Percentiles rank a stretch among this genome's conserved stretches.
Conservation (phyloP, 2,888 invertebrate species). For the Sylvicola cinctus region DNA sequence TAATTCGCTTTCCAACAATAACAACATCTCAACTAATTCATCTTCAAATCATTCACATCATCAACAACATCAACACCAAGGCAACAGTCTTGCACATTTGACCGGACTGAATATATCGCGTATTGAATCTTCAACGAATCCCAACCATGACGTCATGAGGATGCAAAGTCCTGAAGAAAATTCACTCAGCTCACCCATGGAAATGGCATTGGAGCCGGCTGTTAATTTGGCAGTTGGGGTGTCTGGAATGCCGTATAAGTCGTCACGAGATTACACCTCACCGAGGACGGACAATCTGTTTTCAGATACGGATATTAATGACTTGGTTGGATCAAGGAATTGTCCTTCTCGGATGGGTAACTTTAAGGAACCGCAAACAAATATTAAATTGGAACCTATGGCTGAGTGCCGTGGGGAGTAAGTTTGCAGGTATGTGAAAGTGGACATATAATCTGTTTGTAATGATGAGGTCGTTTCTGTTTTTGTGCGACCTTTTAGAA, state of each 20-base stretch:
- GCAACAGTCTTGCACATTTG: conserved; percentile 3
- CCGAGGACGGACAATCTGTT: conserved; percentile 33
- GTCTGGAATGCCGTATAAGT: conserved; percentile 38
- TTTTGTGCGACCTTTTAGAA: too few relatives aligned
- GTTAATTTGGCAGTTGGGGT: conserved; percentile 24
- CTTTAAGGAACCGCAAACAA: conserved; percentile 30
- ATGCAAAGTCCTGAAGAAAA: conserved; percentile 36
- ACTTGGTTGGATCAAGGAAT: conserved; percentile 23
- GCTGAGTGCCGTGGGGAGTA: conserved; percentile 44
- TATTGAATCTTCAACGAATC: conserved; percentile 26
- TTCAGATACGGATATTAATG: conserved; percentile 42
- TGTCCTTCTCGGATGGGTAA: conserved; percentile 9
- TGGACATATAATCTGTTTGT: too few relatives aligned
- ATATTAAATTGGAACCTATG: conserved; percentile 52
- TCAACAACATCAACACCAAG: conserved; percentile 11
- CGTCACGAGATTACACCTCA: conserved; percentile 30
- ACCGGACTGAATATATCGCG: conserved; percentile 10
- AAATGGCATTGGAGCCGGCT: conserved; percentile 41
- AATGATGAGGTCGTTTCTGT: too few relatives aligned
- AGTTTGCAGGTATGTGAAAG: conserved; percentile 15
- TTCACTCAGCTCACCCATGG: conserved; percentile 39
- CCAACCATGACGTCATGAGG: conserved; percentile 17
- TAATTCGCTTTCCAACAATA: conserved; percentile 10
- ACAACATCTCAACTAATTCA: conserved; percentile 13
- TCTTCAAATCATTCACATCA: conserved; percentile 12